A percentile compares a stretch with the other conserved stretches of the same genome.
These are phyloP conservation scores for Eutolmus rufibarbis DNA, from an alignment of 2,888 invertebrate genomes.

Conservation along the genomic window DNA sequence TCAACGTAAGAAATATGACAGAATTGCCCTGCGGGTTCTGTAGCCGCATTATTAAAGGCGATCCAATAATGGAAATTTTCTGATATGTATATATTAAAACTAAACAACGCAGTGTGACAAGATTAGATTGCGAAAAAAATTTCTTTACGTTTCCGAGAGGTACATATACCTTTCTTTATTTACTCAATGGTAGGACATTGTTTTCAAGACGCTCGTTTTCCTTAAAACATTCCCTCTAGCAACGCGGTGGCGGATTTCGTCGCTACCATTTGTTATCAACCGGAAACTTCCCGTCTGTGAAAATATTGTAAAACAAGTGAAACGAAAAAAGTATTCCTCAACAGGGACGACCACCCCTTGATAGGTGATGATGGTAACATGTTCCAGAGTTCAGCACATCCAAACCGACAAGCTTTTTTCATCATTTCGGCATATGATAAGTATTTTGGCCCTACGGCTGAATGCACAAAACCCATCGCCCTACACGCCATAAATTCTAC, in stretches of 20 bases:
- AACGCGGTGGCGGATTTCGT: conserved; percentile 19
- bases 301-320: conserved; percentile 19
- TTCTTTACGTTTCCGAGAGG: neutral
- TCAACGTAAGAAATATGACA: neutral
- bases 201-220: neutral
- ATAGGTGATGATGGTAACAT: neutral
- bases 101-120: neutral
- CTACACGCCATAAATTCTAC: neutral
- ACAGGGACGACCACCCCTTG: neutral
- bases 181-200: neutral
- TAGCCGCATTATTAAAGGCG: neutral
- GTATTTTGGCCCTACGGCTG: neutral
- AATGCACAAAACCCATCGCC: neutral
- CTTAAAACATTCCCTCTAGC: neutral
- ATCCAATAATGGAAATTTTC: neutral
- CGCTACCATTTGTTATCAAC: conserved; percentile 9
- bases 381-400: neutral
- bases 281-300: neutral
- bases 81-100: neutral
- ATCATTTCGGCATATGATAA: conserved; percentile 2
- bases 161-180: neutral
- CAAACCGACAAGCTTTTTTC: neutral
- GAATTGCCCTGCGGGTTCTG: neutral
- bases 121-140: neutral
- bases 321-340: neutral